A percentile compares a stretch with the other conserved stretches of the same genome.
These are phyloP conservation scores for Anolis carolinensis DNA, from an alignment of 2,113 vertebrate genomes.

Conservation along the genomic window DNA sequence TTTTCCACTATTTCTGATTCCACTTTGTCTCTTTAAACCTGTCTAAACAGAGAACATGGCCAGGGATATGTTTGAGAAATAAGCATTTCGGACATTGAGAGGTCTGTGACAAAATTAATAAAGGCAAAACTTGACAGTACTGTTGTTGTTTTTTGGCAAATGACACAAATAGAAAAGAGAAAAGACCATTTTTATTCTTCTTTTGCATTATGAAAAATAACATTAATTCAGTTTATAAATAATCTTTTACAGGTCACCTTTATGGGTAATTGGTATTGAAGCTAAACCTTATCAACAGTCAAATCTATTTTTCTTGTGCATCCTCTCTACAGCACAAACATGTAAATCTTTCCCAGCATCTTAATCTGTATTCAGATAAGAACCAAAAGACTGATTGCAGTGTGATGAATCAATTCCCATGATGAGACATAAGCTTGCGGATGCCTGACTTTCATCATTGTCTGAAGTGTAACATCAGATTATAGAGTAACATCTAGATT, in stretches of 20 bases:
- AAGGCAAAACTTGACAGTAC: constrained; percentile 10
- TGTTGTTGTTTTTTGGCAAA: constrained; percentile 17
- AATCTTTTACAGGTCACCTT: constrained; percentile 21
- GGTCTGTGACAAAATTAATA: constrained; percentile 18
- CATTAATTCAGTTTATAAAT: constrained; percentile 37
- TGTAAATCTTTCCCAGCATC: constrained; percentile 42
- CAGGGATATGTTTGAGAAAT: not conserved
- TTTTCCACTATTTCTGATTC: not conserved
- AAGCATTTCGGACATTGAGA: not conserved
- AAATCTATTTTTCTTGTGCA: constrained; percentile 29
- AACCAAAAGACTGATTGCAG: constrained; percentile 58
- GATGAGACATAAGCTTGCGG: constrained; percentile 47
- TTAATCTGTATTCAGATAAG: constrained; percentile 64
- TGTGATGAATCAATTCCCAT: constrained; percentile 64
- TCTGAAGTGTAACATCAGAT: constrained; percentile 43
- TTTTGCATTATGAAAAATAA: constrained; percentile 1
- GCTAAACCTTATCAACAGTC: constrained; percentile 45
- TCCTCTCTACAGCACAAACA: constrained; percentile 30
- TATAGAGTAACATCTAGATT: constrained; percentile 49
- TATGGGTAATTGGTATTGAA: constrained; percentile 33
- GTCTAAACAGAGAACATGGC: not conserved
- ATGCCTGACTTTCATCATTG: constrained; percentile 56
- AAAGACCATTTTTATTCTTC: not conserved
- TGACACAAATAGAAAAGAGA: constrained; percentile 26
- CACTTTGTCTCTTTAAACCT: not conserved